Percentiles rank a stretch among this genome's conserved stretches.
These are phyloP conservation scores for Dreissena polymorpha DNA, from an alignment of 1,140 invertebrate species.

Conservation along the genomic window DNA sequence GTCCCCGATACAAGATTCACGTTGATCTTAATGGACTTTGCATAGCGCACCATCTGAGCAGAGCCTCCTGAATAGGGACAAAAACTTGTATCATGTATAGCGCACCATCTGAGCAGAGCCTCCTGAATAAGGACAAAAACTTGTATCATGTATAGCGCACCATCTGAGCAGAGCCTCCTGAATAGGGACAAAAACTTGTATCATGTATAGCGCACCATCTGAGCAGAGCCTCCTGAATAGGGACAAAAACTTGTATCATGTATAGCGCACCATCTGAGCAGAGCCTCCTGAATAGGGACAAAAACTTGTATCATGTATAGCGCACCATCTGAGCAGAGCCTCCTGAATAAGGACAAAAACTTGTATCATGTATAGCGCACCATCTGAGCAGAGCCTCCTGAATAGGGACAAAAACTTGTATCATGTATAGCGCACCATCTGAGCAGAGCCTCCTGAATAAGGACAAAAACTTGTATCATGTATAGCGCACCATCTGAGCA, in stretches of 20 bases:
- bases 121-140: background rate
- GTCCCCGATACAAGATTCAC: constrained; percentile 72
- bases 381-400: constrained; percentile 11
- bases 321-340: constrained; percentile 16
- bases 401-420: background rate
- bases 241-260: background rate
- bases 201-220: too few species aligned
- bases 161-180: constrained; percentile 11
- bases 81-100: background rate
- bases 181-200: background rate
- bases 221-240: background rate
- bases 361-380: too few species aligned
- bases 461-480: background rate
- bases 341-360: background rate
- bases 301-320: background rate
- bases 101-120: constrained; percentile 16
- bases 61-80: too few species aligned
- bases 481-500: too few species aligned
- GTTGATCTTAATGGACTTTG: constrained; percentile 70
- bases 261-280: too few species aligned
- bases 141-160: too few species aligned
- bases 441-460: background rate
- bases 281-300: background rate
- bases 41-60: constrained; percentile 69
- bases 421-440: too few species aligned